Evolutionary conservation across 2,888 invertebrate species (phyloP), one percentile per base, ranked within the genome.

Genomic region (Trissonchulus sp.): DNA sequence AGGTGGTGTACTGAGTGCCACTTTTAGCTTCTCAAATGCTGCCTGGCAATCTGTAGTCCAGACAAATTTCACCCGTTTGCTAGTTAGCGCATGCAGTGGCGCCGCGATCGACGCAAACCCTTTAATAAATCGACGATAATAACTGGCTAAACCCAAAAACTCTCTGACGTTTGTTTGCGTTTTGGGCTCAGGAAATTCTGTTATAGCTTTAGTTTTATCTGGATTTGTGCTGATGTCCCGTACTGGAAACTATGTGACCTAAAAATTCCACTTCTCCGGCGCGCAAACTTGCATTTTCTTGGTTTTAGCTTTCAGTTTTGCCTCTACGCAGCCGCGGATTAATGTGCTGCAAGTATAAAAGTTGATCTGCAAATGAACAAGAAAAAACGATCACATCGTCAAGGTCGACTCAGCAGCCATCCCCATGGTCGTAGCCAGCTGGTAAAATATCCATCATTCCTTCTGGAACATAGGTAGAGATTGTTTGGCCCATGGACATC

Each of bases 1-100:
- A 60, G 60, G 60, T 18, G 18, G 18, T 18, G 18, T 18, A 60
- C 60, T 60, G 18, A 60, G 60, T 18, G n/a, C n/a, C 18, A 18
- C 60, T n/a, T 60, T 60, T 18, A 60, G 60, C 60, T n/a, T 18
- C 18, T 60, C 60, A 60, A 60, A 60, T 60, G 60, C 60, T 60
- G 18, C 60, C 60, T 60, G 60, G 60, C 60, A 60, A 60, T 18
- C 60, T n/a, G n/a, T n/a, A 60, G 60, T 60, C 60, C 60, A 60
- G 18, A 18, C 60, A n/a, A 60, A 60, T 18, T 18, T 18, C n/a
- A n/a, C 60, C 18, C n/a, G 18, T 60, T 60, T 60, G 60, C 60
- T 18, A 18, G 18, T 18, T 60, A 60, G 60, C 60, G 18, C 18
- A n/a, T 60, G 18, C 18, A 60, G 60, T n/a, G n/a, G n/a, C n/a